Base-by-base conservation (phyloP, 2,113 vertebrate genomes). In the Carettochelys insculpta region DNA sequence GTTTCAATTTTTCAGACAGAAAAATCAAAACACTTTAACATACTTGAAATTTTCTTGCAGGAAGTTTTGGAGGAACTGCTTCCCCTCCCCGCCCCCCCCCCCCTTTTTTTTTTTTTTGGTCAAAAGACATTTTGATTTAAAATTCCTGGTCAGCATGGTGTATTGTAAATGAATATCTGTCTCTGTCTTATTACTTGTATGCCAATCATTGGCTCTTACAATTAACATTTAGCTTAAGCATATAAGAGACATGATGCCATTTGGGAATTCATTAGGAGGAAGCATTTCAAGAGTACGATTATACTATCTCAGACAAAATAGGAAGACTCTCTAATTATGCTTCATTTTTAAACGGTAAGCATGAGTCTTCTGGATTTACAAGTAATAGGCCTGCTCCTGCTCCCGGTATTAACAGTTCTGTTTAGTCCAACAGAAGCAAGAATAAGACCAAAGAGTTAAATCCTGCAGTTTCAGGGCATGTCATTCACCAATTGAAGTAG, bases 161-260 rank as follows among this genome's bases (percentile, higher is more conserved):
- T 92, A 68, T 85, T 92, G 58, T 80, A 93, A 92, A 92, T 87
- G 34, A 86, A 88, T 34, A 47, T 96, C 95, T 96, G 96, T n/a
- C 34, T 65, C 34, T 20, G 38, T 95, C 94, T 14, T 54, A 45
- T 83, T 91, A 93, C 87, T 90, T 95, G 75, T 54, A 58, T 91
- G 77, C 88, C 53, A 83, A 90, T 95, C 80, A 91, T 82, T 92
- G 92, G 82, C 91, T 68, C 43, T 82, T 95, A 96, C 95, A 96
- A 94, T 82, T 29, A 85, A 73, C 85, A 80, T 0, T 76, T 80
- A 56, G 89, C 94, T 92, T 80, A 90, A 85, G 88, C 19, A 68
- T 87, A 83, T 48, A 93, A 88, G 56, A 51, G 65, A 93, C 95
- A 91, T 86, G 2, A 45, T 94, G 29, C 73, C 20, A 85, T 93